Evolutionary conservation across 64 coral and sea anemone species (phyloP).

Genomic region (Actinia tenebrosa): DNA sequence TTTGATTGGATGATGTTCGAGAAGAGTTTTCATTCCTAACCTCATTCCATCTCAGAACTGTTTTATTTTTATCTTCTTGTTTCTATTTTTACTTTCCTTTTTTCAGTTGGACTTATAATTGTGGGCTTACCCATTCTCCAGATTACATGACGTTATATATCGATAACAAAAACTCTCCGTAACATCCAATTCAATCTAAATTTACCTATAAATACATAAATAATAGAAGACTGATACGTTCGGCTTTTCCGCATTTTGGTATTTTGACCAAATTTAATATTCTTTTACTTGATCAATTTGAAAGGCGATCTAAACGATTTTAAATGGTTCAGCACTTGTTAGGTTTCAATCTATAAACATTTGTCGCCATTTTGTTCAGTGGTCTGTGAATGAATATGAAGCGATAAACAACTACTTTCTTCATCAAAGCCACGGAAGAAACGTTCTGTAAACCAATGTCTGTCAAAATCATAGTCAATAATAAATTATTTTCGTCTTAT

Average conservation of each 20-base stretch:
- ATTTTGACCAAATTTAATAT: neutral
- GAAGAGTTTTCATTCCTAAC: too few species aligned
- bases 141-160: neutral
- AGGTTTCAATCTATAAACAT: neutral
- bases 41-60: neutral
- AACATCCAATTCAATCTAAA: slow-evolving; percentile 10
- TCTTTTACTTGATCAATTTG: neutral
- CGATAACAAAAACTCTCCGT: neutral
- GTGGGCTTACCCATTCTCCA: neutral
- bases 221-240: neutral
- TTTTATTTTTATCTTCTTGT: neutral
- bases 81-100: neutral
- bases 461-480: neutral
- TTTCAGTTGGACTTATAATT: neutral
- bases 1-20: too few species aligned
- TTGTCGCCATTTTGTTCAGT: neutral
- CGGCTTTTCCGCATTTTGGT: neutral
- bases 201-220: neutral
- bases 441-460: neutral
- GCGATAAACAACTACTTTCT: neutral
- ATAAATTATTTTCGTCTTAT: neutral
- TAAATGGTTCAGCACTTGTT: neutral
- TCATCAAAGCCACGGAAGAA: neutral
- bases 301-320: neutral
- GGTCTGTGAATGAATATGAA: neutral